Evolutionary conservation across 2,888 invertebrate species (phyloP).

Genomic region (Gari tellinella): DNA sequence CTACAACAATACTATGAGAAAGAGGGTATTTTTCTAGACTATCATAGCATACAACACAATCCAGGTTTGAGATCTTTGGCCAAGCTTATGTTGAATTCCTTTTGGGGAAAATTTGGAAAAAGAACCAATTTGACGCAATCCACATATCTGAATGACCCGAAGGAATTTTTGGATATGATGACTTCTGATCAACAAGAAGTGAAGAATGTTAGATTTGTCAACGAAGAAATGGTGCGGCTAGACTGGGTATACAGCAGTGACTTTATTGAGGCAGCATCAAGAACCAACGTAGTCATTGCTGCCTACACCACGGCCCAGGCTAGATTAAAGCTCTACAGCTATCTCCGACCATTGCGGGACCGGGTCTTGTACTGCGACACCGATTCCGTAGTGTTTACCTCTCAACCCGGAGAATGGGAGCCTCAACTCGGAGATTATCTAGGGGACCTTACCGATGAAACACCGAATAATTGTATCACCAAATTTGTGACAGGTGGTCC

Average conservation of each 20-base stretch:
- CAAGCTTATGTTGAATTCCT: constrained; percentile 32
- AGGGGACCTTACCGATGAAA: constrained; percentile 82
- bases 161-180: constrained; percentile 22
- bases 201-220: constrained; percentile 20
- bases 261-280: constrained; percentile 21
- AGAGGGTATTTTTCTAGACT: constrained; percentile 25
- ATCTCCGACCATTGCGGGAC: constrained; percentile 19
- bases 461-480: constrained; percentile 39
- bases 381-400: constrained; percentile 26
- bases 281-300: constrained; percentile 39
- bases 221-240: constrained; percentile 17
- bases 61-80: constrained; percentile 26
- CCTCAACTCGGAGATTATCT: constrained; percentile 74
- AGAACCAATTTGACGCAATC: constrained; percentile 21
- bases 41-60: constrained; percentile 20
- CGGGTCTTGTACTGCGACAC: constrained; percentile 24
- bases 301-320: constrained; percentile 49
- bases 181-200: constrained; percentile 24
- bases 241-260: constrained; percentile 25
- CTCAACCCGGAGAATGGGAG: constrained; percentile 16
- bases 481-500: constrained; percentile 29
- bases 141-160: constrained; percentile 8
- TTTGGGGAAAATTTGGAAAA: constrained; percentile 33
- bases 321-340: constrained; percentile 37
- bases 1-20: constrained; percentile 49